These are phyloP conservation scores for Sphenodon punctatus DNA, from an alignment of 2,797 vertebrate genomes.

Conservation along the genomic window DNA sequence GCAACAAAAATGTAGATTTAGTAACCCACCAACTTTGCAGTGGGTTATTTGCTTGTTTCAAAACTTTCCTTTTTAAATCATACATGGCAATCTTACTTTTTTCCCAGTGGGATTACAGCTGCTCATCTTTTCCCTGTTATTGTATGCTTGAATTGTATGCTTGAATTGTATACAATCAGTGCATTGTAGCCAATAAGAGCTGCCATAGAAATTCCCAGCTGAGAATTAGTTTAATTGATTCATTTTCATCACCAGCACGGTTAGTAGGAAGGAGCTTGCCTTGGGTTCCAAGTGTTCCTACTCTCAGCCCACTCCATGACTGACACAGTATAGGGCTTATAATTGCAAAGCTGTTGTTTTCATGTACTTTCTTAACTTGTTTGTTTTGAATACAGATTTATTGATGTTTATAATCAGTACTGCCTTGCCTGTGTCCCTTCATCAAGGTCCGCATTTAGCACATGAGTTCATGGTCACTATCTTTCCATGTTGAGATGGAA, in stretches of 20 bases:
- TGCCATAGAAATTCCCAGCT: constrained; percentile 24
- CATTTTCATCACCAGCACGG: constrained; percentile 19
- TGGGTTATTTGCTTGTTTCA: not conserved
- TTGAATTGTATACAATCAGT: constrained; percentile 5
- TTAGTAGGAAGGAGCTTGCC: constrained; percentile 38
- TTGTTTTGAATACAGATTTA: too few species aligned
- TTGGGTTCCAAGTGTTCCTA: constrained; percentile 38
- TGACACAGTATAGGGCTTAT: too few species aligned
- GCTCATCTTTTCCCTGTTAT: not conserved
- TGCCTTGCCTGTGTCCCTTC: too few species aligned
- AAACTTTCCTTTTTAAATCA: not conserved
- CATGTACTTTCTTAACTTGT: too few species aligned
- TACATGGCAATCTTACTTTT: not conserved
- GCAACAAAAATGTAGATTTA: not conserved
- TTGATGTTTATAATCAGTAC: too few species aligned
- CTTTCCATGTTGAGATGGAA: too few species aligned
- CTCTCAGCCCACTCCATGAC: constrained; percentile 41
- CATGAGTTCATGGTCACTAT: not conserved
- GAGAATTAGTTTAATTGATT: constrained; percentile 55
- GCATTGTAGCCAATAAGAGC: constrained; percentile 17
- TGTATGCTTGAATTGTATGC: not conserved
- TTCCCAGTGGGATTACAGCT: constrained; percentile 1
- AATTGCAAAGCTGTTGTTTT: constrained; percentile 63
- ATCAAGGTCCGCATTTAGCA: not conserved
- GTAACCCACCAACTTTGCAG: not conserved